A percentile compares a stretch with the other conserved stretches of the same genome.
phyloP scores from a whole-genome alignment of 2,113 vertebrate genomes.

The Rhombomys opimus region DNA sequence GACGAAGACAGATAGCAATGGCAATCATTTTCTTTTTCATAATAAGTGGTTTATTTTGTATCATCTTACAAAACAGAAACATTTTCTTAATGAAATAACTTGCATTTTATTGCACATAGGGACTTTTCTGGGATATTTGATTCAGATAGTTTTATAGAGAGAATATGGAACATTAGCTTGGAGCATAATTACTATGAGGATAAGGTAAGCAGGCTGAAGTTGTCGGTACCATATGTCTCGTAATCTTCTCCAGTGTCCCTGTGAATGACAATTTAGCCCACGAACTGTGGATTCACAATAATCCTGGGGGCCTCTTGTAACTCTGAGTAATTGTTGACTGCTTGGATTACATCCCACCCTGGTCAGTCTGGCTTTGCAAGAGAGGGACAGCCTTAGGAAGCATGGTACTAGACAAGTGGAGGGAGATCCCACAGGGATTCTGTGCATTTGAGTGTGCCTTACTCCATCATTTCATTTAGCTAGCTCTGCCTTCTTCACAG shows the following conservation, averaged over 20 bases:
- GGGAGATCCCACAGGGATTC: neutral
- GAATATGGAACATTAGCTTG: conserved; percentile 1
- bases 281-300: neutral
- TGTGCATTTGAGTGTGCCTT: neutral
- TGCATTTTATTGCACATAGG: conserved; percentile 40
- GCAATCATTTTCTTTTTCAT: neutral
- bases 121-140: conserved; percentile 16
- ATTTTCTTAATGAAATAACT: conserved; percentile 49
- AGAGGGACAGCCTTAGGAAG: neutral
- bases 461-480: neutral
- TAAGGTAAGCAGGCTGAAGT: neutral
- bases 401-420: neutral
- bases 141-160: conserved; percentile 44
- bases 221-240: neutral
- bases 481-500: neutral
- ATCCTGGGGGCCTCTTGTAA: neutral
- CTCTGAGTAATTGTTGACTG: neutral
- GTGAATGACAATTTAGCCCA: neutral
- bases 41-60: neutral
- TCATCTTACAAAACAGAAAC: neutral
- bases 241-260: neutral
- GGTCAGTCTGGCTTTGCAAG: neutral
- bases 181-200: conserved; percentile 34
- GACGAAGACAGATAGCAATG: neutral
- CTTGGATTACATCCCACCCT: neutral